Base-by-base conservation (phyloP, 2,888 invertebrate genomes). In the Spilarctia lutea region DNA sequence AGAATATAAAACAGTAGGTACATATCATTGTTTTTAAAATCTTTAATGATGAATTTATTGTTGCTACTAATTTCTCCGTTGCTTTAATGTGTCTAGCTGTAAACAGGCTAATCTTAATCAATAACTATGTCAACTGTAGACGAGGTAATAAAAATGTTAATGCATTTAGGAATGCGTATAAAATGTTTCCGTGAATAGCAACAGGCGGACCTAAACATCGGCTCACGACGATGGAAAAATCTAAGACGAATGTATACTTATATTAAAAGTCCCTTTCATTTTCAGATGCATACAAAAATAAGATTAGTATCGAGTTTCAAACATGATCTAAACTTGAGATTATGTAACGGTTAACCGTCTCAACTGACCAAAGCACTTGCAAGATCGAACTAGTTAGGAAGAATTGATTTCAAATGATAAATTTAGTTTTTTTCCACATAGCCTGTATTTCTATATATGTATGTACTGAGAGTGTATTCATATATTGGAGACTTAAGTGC, bases 331-430 rank as follows among this genome's bases (percentile, higher is more conserved):
- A 88, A 83, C 85, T 88, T 87, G 83, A 86, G 81, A 87, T 93
- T 93, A 93, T 90, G 92, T 90, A 93, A 93, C 81, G 70, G 72
- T 76, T 79, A 81, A 88, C 85, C 86, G 89, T 91, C 92, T 90
- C 90, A 86, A 77, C 68, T 72, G 83, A 86, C 86, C 82, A 87
- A 85, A 85, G 77, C 80, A 73, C 81, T 56, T 80, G 87, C 91
- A 87, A 87, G 91, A 88, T 79, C 68, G 65, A 85, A 89, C 92
- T 86, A 90, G 91, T 89, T 90, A 52, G 24, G 24, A 20, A 81
- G 88, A 90, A 91, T 91, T 90, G 81, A 82, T 83, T 80, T 74
- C 45, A 79, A 89, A 89, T 88, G 86, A 86, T 87, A 80, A 86
- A 86, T 88, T 88, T 85, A 81, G 86, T 88, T 86, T 77, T 83